A percentile compares a stretch with the other conserved stretches of the same genome.
Conservation (phyloP, 1,140 invertebrate genomes). For the Zelostemma sp. region DNA sequence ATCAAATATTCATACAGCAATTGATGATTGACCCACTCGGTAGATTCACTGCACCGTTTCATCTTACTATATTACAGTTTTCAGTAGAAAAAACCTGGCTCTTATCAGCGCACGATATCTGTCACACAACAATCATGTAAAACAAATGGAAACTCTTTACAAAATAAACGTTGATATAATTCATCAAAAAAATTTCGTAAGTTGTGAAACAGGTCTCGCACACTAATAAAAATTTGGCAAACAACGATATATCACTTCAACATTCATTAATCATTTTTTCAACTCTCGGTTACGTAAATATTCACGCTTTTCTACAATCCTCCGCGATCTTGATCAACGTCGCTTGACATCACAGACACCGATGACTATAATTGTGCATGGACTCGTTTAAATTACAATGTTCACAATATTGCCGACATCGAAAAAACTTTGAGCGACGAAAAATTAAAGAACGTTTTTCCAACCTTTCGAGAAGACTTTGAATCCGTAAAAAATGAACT, state of each 20-base stretch:
- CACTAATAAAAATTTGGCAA: slow-evolving; percentile 2
- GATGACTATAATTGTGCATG: too few species aligned
- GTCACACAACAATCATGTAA: not conserved
- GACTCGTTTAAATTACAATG: too few species aligned
- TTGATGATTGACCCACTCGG: not conserved
- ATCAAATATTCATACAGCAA: not conserved
- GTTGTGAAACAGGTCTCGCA: not conserved
- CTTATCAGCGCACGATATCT: not conserved
- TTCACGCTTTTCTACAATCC: too few species aligned
- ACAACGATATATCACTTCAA: slow-evolving; percentile 1
- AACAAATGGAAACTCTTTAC: not conserved
- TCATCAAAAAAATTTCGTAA: not conserved
- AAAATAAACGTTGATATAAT: not conserved
- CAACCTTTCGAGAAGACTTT: too few species aligned
- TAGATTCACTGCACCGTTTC: not conserved
- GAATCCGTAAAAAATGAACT: too few species aligned
- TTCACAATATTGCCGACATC: too few species aligned
- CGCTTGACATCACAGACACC: too few species aligned
- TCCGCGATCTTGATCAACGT: too few species aligned
- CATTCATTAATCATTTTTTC: not conserved
- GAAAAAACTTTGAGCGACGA: too few species aligned
- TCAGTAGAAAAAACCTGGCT: not conserved
- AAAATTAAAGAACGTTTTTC: too few species aligned
- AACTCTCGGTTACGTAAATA: too few species aligned
- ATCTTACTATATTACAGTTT: not conserved